Percentiles rank a stretch among this genome's conserved stretches.
Conservation (phyloP, 2,888 invertebrate species). For the Thereva unica region DNA sequence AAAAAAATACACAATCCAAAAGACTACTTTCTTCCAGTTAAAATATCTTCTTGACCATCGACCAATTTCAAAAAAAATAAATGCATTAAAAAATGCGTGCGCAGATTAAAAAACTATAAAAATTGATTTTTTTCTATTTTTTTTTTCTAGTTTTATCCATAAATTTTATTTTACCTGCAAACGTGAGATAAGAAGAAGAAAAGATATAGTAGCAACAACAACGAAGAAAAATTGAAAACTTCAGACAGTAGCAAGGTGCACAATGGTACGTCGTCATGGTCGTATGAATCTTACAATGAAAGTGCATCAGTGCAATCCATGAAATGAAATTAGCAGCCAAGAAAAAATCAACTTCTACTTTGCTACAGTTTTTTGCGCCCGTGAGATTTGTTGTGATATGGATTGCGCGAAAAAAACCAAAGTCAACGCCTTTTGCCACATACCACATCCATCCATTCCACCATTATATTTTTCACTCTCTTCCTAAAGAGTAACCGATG, state of each 20-base stretch:
- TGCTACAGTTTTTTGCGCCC: background rate
- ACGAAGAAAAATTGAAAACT: constrained; percentile 1
- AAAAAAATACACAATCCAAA: too few relatives aligned
- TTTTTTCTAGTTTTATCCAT: too few relatives aligned
- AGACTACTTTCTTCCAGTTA: too few relatives aligned
- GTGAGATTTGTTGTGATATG: constrained; percentile 1
- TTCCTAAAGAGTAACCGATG: constrained; percentile 19
- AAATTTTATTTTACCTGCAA: too few relatives aligned
- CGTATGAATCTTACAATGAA: constrained; percentile 31
- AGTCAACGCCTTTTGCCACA: constrained; percentile 27
- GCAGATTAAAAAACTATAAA: too few relatives aligned
- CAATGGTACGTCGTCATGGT: constrained; percentile 38
- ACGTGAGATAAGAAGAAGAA: too few relatives aligned
- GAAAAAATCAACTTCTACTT: background rate
- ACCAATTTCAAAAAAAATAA: too few relatives aligned
- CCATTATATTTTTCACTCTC: constrained; percentile 7
- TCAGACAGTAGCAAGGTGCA: background rate
- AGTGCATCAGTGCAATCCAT: constrained; percentile 8
- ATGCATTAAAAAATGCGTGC: too few relatives aligned
- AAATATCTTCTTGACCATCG: too few relatives aligned
- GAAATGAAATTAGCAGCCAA: background rate
- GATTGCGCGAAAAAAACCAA: background rate
- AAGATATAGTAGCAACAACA: background rate
- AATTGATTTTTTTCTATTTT: too few relatives aligned
- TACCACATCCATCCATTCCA: too few relatives aligned